Evolutionary conservation across 2,797 vertebrate species (phyloP).

Genomic region (Chaenodraco wilsoni): DNA sequence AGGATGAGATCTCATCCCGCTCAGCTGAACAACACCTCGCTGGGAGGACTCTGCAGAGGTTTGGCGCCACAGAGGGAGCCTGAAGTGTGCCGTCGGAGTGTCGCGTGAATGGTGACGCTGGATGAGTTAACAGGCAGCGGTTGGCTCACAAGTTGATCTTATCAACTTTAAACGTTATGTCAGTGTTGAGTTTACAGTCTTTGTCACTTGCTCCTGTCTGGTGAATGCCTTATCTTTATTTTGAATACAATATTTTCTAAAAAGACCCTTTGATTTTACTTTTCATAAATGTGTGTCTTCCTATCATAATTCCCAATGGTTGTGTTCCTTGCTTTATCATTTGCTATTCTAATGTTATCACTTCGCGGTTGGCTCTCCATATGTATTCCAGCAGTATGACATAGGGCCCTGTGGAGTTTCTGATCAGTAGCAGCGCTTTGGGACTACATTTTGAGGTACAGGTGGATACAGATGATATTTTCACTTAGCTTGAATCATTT

Average conservation of each 20-base stretch:
- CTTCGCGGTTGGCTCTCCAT: too few relatives aligned
- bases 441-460: too few relatives aligned
- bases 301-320: neutral
- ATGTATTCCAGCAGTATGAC: too few relatives aligned
- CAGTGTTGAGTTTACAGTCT: neutral
- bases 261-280: neutral
- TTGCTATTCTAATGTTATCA: too few relatives aligned
- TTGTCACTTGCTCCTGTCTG: too few relatives aligned
- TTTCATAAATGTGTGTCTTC: neutral
- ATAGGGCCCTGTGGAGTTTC: too few relatives aligned
- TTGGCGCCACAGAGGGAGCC: neutral
- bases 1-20: neutral
- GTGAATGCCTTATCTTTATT: neutral
- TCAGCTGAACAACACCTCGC: neutral
- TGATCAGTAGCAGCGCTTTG: too few relatives aligned
- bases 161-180: neutral
- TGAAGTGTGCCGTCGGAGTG: conserved; percentile 13
- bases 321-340: too few relatives aligned
- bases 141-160: too few relatives aligned
- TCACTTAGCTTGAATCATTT: too few relatives aligned
- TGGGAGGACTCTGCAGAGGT: too few relatives aligned
- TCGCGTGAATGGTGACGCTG: neutral
- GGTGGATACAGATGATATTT: too few relatives aligned
- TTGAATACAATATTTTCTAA: neutral
- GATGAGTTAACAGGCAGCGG: neutral